Conservation (phyloP, 2,888 invertebrate genomes). For the Drosophila birchii region DNA sequence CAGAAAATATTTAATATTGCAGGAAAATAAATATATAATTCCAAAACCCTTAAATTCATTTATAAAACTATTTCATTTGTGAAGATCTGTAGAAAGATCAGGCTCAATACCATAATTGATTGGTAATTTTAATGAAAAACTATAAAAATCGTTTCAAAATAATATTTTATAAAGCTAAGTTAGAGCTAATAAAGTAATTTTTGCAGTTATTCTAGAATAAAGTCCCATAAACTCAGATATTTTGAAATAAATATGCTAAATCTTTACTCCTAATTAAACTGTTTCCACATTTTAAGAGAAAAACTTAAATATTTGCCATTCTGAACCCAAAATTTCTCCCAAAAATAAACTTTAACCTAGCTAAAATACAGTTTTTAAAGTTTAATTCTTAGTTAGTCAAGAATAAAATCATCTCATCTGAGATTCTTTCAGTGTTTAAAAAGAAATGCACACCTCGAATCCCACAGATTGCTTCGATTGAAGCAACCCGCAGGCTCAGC, state of each 20-base stretch:
- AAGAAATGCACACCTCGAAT: constrained; percentile 11
- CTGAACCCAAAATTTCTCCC: not conserved
- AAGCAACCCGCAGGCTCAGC: constrained; percentile 31
- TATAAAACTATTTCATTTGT: too few species aligned
- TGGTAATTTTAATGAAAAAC: not conserved
- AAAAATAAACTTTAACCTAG: not conserved
- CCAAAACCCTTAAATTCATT: not conserved
- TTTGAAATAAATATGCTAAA: not conserved
- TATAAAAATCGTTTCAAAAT: too few species aligned
- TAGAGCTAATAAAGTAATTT: too few species aligned
- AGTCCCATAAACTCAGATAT: not conserved
- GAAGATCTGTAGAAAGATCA: too few species aligned
- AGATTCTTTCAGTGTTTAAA: constrained; percentile 17
- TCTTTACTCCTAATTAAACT: not conserved
- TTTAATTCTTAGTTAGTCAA: too few species aligned
- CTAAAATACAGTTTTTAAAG: not conserved
- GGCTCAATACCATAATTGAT: not conserved
- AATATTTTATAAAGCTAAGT: too few species aligned
- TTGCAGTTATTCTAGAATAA: not conserved
- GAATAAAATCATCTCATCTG: not conserved
- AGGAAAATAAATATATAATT: not conserved
- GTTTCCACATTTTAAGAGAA: too few species aligned
- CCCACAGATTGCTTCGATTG: constrained; percentile 4
- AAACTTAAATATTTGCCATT: not conserved
- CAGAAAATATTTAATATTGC: too few species aligned